Conservation (phyloP, 2,888 invertebrate species). For the Eristalis tenax region DNA sequence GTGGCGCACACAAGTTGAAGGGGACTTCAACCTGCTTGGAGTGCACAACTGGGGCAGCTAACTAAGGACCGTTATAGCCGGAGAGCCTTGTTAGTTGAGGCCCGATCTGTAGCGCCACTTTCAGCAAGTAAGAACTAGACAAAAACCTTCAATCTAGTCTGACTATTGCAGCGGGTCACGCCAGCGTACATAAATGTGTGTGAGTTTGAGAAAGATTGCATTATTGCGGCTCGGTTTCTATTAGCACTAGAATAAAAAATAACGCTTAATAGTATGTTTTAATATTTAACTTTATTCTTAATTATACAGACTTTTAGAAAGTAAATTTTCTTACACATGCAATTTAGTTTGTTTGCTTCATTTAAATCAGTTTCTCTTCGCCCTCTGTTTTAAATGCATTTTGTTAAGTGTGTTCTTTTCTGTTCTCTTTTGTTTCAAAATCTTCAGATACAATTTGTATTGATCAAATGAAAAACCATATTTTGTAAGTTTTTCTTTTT, state of each 20-base stretch:
- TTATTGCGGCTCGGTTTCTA: too few relatives aligned
- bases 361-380: slow-evolving; percentile 43
- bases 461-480: slow-evolving; percentile 35
- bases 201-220: too few relatives aligned
- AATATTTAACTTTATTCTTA: slow-evolving; percentile 67
- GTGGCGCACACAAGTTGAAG: too few relatives aligned
- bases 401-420: slow-evolving; percentile 26
- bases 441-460: slow-evolving; percentile 50
- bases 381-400: slow-evolving; percentile 55
- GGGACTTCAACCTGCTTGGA: too few relatives aligned
- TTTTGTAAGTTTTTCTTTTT: neutral
- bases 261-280: neutral
- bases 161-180: too few relatives aligned
- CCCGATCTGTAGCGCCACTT: too few relatives aligned
- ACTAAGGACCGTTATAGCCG: too few relatives aligned
- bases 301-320: slow-evolving; percentile 69
- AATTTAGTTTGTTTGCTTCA: slow-evolving; percentile 47
- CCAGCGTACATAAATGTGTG: too few relatives aligned
- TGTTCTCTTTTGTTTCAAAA: slow-evolving; percentile 13
- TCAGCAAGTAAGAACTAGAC: too few relatives aligned
- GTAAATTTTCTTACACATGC: slow-evolving; percentile 67
- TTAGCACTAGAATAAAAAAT: neutral
- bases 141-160: too few relatives aligned
- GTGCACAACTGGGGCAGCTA: too few relatives aligned
- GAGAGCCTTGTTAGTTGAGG: too few relatives aligned